Evolutionary conservation across 1,140 invertebrate species (phyloP).

Genomic region (Samia ricini): DNA sequence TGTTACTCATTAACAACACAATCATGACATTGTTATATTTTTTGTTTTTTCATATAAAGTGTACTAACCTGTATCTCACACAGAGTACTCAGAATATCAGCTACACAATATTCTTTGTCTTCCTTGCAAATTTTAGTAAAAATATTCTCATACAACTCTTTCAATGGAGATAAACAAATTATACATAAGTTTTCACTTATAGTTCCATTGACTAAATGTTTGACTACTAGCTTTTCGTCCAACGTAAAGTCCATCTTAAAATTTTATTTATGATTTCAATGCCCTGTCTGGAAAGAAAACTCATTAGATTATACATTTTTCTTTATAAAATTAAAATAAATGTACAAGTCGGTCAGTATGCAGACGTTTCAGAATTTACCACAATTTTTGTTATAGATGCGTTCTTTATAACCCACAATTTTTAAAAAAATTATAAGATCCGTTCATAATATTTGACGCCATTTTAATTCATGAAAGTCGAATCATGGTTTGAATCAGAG

Average conservation of each 20-base stretch:
- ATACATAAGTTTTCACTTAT: conserved; percentile 50
- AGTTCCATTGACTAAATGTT: conserved; percentile 56
- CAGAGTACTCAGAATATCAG: conserved; percentile 46
- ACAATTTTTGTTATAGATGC: conserved; percentile 39
- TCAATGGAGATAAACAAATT: conserved; percentile 48
- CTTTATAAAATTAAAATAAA: conserved; percentile 11
- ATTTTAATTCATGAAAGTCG: not conserved
- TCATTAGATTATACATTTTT: conserved; percentile 16
- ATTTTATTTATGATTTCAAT: not conserved
- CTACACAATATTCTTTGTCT: conserved; percentile 52
- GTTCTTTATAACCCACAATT: conserved; percentile 29
- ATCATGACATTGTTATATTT: too few species aligned
- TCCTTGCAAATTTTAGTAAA: conserved; percentile 52
- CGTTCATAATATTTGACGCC: conserved; percentile 19
- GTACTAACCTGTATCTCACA: conserved; percentile 49
- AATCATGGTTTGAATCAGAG: not conserved
- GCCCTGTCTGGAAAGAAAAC: conserved; percentile 2
- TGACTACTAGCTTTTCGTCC: conserved; percentile 48
- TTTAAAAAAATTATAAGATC: conserved; percentile 19
- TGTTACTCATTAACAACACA: too few species aligned
- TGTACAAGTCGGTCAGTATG: too few species aligned
- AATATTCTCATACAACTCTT: conserved; percentile 44
- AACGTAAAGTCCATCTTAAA: conserved; percentile 31
- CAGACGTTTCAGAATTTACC: conserved; percentile 26
- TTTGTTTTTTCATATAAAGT: conserved; percentile 1